phyloP scores from a whole-genome alignment of 2,888 invertebrate genomes.

The Serripes groenlandicus region DNA sequence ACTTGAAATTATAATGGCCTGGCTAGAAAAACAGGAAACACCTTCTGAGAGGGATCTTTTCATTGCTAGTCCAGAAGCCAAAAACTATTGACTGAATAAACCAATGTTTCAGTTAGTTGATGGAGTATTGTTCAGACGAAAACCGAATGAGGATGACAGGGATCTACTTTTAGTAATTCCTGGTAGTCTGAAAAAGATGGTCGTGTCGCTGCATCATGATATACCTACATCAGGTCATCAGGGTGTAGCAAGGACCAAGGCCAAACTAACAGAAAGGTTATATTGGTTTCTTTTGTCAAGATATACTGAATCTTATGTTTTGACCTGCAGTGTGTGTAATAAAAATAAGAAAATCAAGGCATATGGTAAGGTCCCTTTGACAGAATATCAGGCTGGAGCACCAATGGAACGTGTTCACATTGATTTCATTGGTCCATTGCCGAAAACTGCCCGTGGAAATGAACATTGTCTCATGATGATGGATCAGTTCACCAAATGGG shows the following conservation, averaged over 20 bases:
- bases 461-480: conserved; percentile 27
- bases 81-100: conserved; percentile 26
- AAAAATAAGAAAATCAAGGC: conserved; percentile 28
- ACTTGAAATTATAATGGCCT: neutral
- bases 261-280: conserved; percentile 29
- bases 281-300: conserved; percentile 20
- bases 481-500: too few relatives aligned
- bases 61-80: neutral
- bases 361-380: conserved; percentile 28
- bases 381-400: conserved; percentile 93
- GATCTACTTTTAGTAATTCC: conserved; percentile 11
- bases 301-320: conserved; percentile 23
- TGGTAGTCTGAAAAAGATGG: neutral
- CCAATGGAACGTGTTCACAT: conserved; percentile 48
- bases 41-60: neutral
- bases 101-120: conserved; percentile 9
- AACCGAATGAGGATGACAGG: neutral
- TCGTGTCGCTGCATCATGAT: conserved; percentile 15
- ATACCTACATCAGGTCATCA: conserved; percentile 42
- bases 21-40: neutral
- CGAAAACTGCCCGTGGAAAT: conserved; percentile 22
- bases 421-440: conserved; percentile 42
- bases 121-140: conserved; percentile 10
- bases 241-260: conserved; percentile 35
- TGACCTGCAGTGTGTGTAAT: conserved; percentile 29